Base-by-base conservation (phyloP, 2,113 vertebrate genomes). In the Dipodomys stephensi region DNA sequence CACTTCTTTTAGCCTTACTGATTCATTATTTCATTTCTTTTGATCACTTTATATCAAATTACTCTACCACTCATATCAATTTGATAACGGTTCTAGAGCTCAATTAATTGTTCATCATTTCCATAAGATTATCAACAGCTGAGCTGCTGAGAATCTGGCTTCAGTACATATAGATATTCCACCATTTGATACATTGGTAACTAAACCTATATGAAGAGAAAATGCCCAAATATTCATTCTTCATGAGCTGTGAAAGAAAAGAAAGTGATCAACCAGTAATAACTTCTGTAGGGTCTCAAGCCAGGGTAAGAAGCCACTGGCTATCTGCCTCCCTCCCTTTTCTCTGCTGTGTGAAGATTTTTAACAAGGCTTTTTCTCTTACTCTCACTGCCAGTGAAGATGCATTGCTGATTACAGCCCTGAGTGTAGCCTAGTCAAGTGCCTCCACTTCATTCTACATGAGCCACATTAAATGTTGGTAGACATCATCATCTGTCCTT, bases 391-490 rank as follows among this genome's bases (percentile, higher is more conserved):
- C 64, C 71, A 10, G 79, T 6, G 6, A 25, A 79, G 39, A 71
- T 60, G 32, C 25, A 27, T 49, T 22, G 53, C 80, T 65, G 39
- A 83, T 83, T 19, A 93, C 77, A 77, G 30, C 19, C 76, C 68
- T 67, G 74, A 68, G 89, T 19, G 25, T 25, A 71, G 77, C 27
- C 67, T 72, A 11, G 71, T 76, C 44, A 73, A 92, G 88, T 72
- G 88, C 30, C 60, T 83, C 76, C 81, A 76, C 90, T 87, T 91
- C 65, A 83, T 83, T 83, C 44, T 10, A 15, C 27, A 76, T 3
- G 28, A 90, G 64, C 69, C 82, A 84, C 68, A 90, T 94, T 76
- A 87, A 89, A 93, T 93, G 53, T 11, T 46, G 28, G 87, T 23
- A 92, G 78, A 39, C 35, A 30, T n/a, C 39, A 62, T 77, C 62